Evolutionary conservation across 2,113 vertebrate genomes (phyloP).

Genomic region (Ptychochromis oligacanthus): DNA sequence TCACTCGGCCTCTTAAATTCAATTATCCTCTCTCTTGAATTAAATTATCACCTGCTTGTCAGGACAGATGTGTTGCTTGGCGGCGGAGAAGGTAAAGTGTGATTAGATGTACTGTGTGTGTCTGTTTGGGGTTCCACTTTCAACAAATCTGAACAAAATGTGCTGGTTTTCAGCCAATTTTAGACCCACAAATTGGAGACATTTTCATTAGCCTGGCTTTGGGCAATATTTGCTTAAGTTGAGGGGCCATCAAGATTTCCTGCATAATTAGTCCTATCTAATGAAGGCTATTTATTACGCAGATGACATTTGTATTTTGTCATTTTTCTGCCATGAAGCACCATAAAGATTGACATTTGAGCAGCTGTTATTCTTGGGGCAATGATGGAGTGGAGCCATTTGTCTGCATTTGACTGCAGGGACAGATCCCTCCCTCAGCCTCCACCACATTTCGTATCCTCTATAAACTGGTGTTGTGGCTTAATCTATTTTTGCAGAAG

Average conservation of each 20-base stretch:
- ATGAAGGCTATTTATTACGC: conserved; percentile 39
- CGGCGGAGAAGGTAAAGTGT: conserved; percentile 11
- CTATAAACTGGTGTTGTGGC: neutral
- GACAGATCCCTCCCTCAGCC: conserved; percentile 13
- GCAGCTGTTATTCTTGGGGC: conserved; percentile 48
- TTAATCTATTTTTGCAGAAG: neutral
- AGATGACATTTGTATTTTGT: conserved; percentile 67
- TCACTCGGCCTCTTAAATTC: conserved; percentile 65
- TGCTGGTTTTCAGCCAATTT: neutral
- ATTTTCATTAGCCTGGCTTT: conserved; percentile 3
- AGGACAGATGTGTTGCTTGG: conserved; percentile 48
- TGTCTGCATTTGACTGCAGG: conserved; percentile 29
- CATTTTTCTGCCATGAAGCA: conserved; percentile 42
- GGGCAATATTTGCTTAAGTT: conserved; percentile 50
- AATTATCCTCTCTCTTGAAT: conserved; percentile 66
- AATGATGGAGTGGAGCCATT: conserved; percentile 60
- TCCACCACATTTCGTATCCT: neutral
- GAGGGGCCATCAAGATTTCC: conserved; percentile 20
- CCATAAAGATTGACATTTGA: conserved; percentile 66
- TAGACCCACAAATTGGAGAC: neutral
- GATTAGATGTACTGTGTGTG: neutral
- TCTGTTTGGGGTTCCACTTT: neutral
- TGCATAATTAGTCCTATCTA: conserved; percentile 48
- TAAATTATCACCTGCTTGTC: conserved; percentile 66
- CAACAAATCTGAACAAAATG: neutral